Percentiles rank a stretch among this genome's conserved stretches.
Conservation (phyloP, 2,888 invertebrate genomes). For the Cylindroiulus punctatus region DNA sequence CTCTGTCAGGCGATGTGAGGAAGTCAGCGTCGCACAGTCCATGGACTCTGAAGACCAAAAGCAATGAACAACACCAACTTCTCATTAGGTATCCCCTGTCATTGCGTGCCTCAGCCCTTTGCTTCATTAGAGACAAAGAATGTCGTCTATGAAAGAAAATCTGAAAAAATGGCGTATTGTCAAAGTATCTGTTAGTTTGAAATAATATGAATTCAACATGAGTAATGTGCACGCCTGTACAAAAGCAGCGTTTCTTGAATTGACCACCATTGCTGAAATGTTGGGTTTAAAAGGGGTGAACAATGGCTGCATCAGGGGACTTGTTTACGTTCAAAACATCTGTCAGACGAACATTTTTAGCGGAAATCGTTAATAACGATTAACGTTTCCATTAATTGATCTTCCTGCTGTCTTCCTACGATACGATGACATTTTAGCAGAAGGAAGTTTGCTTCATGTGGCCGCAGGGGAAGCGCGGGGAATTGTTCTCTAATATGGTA, state of each 20-base stretch:
- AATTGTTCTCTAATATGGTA: not conserved
- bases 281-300: not conserved
- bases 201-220: not conserved
- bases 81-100: not conserved
- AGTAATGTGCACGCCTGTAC: no score
- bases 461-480: not conserved
- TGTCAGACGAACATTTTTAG: conserved; percentile 13
- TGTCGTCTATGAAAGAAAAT: not conserved
- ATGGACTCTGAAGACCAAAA: not conserved
- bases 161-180: not conserved
- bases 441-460: not conserved
- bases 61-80: not conserved
- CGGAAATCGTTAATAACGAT: conserved; percentile 31
- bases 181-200: not conserved
- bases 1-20: not conserved
- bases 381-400: conserved; percentile 29
- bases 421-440: not conserved
- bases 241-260: not conserved
- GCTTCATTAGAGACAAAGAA: not conserved
- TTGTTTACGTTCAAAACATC: conserved; percentile 9
- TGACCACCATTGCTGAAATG: not conserved
- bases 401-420: not conserved
- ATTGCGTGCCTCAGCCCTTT: not conserved
- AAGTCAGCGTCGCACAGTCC: not conserved
- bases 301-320: conserved; percentile 4